Conservation (phyloP, 2,888 invertebrate genomes). For the Notodonta ziczac region DNA sequence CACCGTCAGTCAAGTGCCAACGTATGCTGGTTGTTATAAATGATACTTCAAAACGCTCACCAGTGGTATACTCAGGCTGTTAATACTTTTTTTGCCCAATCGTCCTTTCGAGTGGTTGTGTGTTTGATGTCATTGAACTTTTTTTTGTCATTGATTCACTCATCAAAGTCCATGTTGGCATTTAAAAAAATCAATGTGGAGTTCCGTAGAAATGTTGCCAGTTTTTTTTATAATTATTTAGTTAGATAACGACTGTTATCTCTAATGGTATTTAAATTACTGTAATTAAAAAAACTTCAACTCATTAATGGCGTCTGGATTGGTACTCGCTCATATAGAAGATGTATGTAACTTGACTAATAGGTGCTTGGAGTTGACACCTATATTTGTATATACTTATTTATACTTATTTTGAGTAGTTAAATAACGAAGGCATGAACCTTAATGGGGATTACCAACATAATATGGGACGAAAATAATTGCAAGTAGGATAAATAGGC, state of each 20-base stretch:
- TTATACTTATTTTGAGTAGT: too few species aligned
- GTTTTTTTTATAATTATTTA: slow-evolving; percentile 11
- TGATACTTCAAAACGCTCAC: slow-evolving; percentile 56
- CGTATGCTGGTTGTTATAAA: slow-evolving; percentile 41
- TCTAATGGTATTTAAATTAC: slow-evolving; percentile 1
- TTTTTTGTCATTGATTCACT: slow-evolving; percentile 18
- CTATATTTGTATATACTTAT: too few species aligned
- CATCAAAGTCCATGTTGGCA: slow-evolving; percentile 13
- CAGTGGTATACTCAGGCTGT: slow-evolving; percentile 33
- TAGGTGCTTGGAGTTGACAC: too few species aligned
- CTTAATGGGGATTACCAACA: too few species aligned
- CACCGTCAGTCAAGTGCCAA: slow-evolving; percentile 41
- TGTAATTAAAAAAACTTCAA: slow-evolving; percentile 18
- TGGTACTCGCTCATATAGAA: not conserved
- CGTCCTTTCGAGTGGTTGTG: slow-evolving; percentile 33
- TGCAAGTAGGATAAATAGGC: too few species aligned
- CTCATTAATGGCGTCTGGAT: slow-evolving; percentile 8
- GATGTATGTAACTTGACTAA: not conserved
- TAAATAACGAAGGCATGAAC: too few species aligned
- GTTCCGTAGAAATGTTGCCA: slow-evolving; percentile 13
- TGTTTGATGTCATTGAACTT: slow-evolving; percentile 29
- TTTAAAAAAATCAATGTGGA: slow-evolving; percentile 8
- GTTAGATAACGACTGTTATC: not conserved
- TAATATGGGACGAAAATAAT: too few species aligned
- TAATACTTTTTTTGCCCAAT: slow-evolving; percentile 46